Base-by-base conservation (phyloP, 2,797 vertebrate genomes). In the Enteromius afrohamiltoni region DNA sequence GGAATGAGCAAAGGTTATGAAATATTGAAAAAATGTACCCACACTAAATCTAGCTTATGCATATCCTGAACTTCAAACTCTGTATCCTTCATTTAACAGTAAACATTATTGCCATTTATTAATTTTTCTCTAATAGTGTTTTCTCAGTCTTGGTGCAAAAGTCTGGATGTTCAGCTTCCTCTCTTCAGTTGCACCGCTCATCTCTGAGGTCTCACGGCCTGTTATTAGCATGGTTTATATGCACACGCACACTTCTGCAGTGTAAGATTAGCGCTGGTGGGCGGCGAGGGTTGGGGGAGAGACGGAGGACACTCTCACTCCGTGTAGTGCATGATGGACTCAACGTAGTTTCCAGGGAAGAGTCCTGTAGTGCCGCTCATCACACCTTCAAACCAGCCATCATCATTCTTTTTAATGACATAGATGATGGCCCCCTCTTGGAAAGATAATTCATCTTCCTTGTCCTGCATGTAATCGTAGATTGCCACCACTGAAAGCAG, bases 401-500 rank as follows among this genome's bases (percentile, higher is more conserved):
- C 98, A 34, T 98, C 98, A 19, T 98, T 99, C 92, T 98, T 99
- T 95, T 98, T 99, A 90, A 99, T 95, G 83, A 98, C 97, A 1
- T 98, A 99, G 91, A 99, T 99, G 90, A 99, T 98, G 82, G 97
- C 95, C 77, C 98, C 98, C 92, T 99, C 98, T 92, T 98, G 96
- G 92, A 99, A 99, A 0, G 97, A 97, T 85, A 99, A 90, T 94
- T 99, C 98, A 64, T 99, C 98, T 91, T 98, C 97, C 88, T 99
- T 98, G 93, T 99, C 98, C 77, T 96, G 96, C 0, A 90, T 88
- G 93, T 99, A 99, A 93, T 99, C 97, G 17, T 99, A 99, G 89
- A 99, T 97, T 13, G 98, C 98, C 91, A 99, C 97, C 93, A 99
- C 98, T 98, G 90, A 86, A 78, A 89, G 60, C 87, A 37, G 77